A percentile compares a stretch with the other conserved stretches of the same genome.
Evolutionary conservation across 1,140 invertebrate species (phyloP).

Genomic region (Callitettix versicolor): DNA sequence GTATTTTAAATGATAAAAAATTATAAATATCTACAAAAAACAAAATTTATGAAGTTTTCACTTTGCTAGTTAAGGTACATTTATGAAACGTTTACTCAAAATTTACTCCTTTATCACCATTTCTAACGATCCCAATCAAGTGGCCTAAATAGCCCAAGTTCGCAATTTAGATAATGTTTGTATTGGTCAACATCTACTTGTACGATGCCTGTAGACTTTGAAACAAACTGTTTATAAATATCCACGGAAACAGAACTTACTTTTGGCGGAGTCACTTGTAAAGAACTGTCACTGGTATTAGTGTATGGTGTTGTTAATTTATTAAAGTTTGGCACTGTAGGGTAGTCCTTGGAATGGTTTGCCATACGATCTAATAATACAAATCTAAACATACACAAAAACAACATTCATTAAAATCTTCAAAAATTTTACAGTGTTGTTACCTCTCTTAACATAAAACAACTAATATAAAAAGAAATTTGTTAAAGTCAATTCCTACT

Average conservation of each 20-base stretch:
- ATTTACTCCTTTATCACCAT: not conserved
- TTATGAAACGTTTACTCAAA: too few relatives aligned
- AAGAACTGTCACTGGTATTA: not conserved
- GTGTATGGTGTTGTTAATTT: not conserved
- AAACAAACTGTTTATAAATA: constrained; percentile 12
- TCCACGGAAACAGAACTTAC: constrained; percentile 1
- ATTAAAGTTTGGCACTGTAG: not conserved
- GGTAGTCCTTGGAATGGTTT: not conserved
- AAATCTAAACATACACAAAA: not conserved
- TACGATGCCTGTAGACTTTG: not conserved
- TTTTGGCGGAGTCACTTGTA: constrained; percentile 1
- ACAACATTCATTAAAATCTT: not conserved
- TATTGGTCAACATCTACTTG: not conserved
- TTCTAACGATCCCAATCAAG: not conserved
- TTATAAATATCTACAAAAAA: too few relatives aligned
- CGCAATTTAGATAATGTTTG: constrained; percentile 8
- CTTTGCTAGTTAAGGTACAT: too few relatives aligned
- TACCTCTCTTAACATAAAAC: too few relatives aligned
- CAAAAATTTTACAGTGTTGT: too few relatives aligned
- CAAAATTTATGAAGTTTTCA: too few relatives aligned
- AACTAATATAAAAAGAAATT: not conserved
- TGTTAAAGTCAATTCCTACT: not conserved
- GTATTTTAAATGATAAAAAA: too few relatives aligned
- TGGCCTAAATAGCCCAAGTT: constrained; percentile 8
- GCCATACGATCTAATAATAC: constrained; percentile 8